These are phyloP conservation scores for Drymonia ruficornis DNA, from an alignment of 2,888 invertebrate genomes.

Conservation along the genomic window DNA sequence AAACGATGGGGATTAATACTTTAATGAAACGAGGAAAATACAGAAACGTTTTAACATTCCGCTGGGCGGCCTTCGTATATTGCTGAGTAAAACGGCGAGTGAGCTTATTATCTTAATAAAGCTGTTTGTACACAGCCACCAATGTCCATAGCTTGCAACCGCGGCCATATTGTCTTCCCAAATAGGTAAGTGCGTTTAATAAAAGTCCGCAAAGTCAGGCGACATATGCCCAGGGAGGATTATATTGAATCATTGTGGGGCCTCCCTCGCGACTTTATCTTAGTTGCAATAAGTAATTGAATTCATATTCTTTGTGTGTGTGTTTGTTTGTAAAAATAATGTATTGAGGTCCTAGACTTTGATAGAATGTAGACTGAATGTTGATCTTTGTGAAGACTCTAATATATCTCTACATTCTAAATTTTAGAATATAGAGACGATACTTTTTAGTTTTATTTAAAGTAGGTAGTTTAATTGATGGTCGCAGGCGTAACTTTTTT, in stretches of 20 bases:
- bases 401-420: too few relatives aligned
- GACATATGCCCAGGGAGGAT: conserved; percentile 72
- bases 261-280: conserved; percentile 51
- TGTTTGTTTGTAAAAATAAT: conserved; percentile 9
- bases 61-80: not conserved
- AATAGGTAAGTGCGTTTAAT: conserved; percentile 67
- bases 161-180: conserved; percentile 55
- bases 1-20: conserved; percentile 4
- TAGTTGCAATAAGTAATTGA: conserved; percentile 46
- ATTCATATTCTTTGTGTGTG: conserved; percentile 31
- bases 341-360: too few relatives aligned
- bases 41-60: conserved; percentile 4
- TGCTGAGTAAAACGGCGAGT: not conserved
- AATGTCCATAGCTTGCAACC: conserved; percentile 38
- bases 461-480: too few relatives aligned
- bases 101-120: conserved; percentile 22
- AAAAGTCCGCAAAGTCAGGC: conserved; percentile 63
- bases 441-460: too few relatives aligned
- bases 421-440: too few relatives aligned
- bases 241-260: conserved; percentile 72
- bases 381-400: too few relatives aligned
- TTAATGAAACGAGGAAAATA: not conserved
- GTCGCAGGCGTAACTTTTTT: too few relatives aligned
- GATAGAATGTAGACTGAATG: too few relatives aligned
- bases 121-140: conserved; percentile 23